These are phyloP conservation scores for Magallana ariakensis DNA, from an alignment of 1,140 invertebrate genomes.

Conservation along the genomic window DNA sequence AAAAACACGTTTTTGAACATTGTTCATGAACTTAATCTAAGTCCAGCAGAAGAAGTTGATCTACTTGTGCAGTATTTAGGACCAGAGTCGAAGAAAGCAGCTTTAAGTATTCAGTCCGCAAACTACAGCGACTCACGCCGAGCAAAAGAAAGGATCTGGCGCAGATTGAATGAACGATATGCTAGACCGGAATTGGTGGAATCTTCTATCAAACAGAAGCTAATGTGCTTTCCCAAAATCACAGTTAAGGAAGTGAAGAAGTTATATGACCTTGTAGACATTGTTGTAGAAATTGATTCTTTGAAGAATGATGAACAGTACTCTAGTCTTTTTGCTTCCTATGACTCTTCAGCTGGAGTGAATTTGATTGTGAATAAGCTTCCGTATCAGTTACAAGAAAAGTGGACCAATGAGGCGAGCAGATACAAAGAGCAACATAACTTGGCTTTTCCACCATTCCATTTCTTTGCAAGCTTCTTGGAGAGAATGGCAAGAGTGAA, in stretches of 20 bases:
- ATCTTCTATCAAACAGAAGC: constrained; percentile 50
- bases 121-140: background rate
- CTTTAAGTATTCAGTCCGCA: background rate
- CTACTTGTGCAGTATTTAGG: constrained; percentile 36
- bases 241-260: constrained; percentile 48
- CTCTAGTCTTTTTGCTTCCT: background rate
- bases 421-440: constrained; percentile 53
- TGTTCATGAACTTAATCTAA: background rate
- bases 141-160: constrained; percentile 29
- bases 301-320: constrained; percentile 28
- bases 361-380: constrained; percentile 56
- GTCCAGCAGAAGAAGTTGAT: constrained; percentile 44
- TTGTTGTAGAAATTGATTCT: constrained; percentile 54
- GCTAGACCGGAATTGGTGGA: constrained; percentile 42
- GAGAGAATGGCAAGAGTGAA: constrained; percentile 39
- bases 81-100: constrained; percentile 11
- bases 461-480: constrained; percentile 56
- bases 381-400: constrained; percentile 58
- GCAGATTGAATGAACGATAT: constrained; percentile 34
- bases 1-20: background rate
- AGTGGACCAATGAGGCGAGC: constrained; percentile 55
- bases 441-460: constrained; percentile 57
- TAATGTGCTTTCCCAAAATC: constrained; percentile 57
- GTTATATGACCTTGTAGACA: constrained; percentile 60
- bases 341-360: constrained; percentile 54